Evolutionary conservation across 2,113 vertebrate species (phyloP), one percentile per base, ranked within the genome.

Genomic region (Verasper variegatus): DNA sequence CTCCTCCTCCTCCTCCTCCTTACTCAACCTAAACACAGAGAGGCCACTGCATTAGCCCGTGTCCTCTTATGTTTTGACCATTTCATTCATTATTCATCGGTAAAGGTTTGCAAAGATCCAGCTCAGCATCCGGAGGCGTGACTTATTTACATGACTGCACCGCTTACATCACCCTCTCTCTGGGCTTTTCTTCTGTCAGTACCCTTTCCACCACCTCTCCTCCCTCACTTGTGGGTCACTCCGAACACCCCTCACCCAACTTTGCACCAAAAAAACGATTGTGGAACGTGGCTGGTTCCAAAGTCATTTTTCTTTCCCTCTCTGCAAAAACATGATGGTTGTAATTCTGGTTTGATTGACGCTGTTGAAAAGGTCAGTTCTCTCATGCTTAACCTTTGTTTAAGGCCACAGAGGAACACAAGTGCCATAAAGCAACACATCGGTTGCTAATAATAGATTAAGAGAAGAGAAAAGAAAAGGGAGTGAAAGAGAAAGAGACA

Each of bases 21-120:
- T 40, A 65, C 67, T 71, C 64, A 75, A 84, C 70, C 54, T 62
- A 58, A 72, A 31, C 78, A 67, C 60, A 35, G 21, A 77, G 47
- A 73, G 61, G 67, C 58, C 76, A 60, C 51, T 23, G 58, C 79
- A 89, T 85, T 82, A 74, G 75, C 64, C 58, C 3, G 4, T 52
- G 76, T 71, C 76, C 66, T 66, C 61, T 51, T 74, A 81, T 78
- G 68, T 81, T 88, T 74, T 88, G 80, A 89, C 79, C 76, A 78
- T 62, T 79, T 57, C 74, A 89, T 91, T 89, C 70, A 92, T 88
- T 90, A 90, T 90, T 93, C 80, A 91, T 78, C 1, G 6, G 49
- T 37, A 74, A 85, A 84, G 77, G 78, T 86, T 89, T 81, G 81
- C 74, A 85, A 79, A 86, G 67, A 80, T 75, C 76, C 78, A 85